A percentile compares a stretch with the other conserved stretches of the same genome.
Conservation (phyloP, 2,113 vertebrate species). For the Anser cygnoides region DNA sequence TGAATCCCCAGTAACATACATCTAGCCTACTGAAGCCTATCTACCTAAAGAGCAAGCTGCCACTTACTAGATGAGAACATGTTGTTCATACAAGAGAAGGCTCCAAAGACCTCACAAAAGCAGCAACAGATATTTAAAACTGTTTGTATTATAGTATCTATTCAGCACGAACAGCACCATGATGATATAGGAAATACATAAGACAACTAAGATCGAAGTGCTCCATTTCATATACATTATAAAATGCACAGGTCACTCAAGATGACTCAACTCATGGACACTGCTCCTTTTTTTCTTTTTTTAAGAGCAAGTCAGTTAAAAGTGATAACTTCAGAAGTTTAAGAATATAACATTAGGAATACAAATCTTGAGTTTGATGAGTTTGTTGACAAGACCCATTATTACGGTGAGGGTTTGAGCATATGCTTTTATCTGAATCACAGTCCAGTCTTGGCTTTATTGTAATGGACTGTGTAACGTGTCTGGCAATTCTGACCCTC, state of each 20-base stretch:
- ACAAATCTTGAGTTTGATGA: not conserved
- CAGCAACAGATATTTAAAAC: not conserved
- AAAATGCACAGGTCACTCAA: not conserved
- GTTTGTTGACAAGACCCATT: not conserved
- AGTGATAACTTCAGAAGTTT: not conserved
- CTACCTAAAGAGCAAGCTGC: not conserved
- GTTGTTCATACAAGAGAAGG: not conserved
- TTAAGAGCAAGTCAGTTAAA: not conserved
- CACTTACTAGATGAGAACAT: not conserved
- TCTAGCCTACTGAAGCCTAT: not conserved
- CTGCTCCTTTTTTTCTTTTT: not conserved
- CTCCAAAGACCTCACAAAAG: not conserved
- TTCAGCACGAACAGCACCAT: not conserved
- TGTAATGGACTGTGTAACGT: rapidly evolving
- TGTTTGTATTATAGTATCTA: not conserved
- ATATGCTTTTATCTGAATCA: not conserved
- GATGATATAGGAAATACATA: not conserved
- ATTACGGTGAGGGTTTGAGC: not conserved
- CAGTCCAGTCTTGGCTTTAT: not conserved
- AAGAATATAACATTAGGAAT: not conserved
- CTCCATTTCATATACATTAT: not conserved
- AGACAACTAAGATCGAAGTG: not conserved
- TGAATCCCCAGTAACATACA: not conserved
- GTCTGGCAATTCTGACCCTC: not conserved
- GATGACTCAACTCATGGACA: not conserved